These are phyloP conservation scores for Diceros bicornis DNA, from an alignment of 2,797 vertebrate genomes.

Conservation along the genomic window DNA sequence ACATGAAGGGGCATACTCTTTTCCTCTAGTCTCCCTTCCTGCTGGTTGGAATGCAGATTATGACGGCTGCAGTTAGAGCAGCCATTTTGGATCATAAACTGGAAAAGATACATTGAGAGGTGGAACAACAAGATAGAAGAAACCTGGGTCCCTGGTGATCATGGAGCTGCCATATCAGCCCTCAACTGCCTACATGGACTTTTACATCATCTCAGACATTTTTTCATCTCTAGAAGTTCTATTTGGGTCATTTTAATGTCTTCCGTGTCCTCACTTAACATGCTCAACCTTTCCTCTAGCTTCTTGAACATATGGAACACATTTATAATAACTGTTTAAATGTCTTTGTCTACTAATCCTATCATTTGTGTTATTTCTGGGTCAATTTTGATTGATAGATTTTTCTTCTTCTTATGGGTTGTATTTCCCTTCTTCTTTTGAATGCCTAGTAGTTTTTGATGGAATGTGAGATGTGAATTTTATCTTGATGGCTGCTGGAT, in stretches of 20 bases:
- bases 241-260: background rate
- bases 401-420: constrained; percentile 34
- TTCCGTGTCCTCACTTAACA: constrained; percentile 27
- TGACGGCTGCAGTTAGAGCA: background rate
- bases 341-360: background rate
- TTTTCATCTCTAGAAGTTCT: constrained; percentile 52
- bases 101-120: constrained; percentile 33
- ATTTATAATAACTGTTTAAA: constrained; percentile 47
- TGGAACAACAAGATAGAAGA: background rate
- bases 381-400: constrained; percentile 27
- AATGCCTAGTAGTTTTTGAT: constrained; percentile 46
- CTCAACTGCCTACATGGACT: background rate
- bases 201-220: background rate
- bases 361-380: constrained; percentile 25
- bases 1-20: background rate
- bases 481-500: constrained; percentile 49
- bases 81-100: constrained; percentile 42
- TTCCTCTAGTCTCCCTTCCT: background rate
- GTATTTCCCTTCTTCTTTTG: constrained; percentile 47
- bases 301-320: background rate
- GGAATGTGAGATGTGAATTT: constrained; percentile 50
- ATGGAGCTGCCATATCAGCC: background rate
- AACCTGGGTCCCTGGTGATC: background rate
- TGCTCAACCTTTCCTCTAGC: constrained; percentile 1
- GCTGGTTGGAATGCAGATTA: constrained; percentile 22